These are phyloP conservation scores for Taurulus bubalis DNA, from an alignment of 2,113 vertebrate genomes.

Conservation along the genomic window DNA sequence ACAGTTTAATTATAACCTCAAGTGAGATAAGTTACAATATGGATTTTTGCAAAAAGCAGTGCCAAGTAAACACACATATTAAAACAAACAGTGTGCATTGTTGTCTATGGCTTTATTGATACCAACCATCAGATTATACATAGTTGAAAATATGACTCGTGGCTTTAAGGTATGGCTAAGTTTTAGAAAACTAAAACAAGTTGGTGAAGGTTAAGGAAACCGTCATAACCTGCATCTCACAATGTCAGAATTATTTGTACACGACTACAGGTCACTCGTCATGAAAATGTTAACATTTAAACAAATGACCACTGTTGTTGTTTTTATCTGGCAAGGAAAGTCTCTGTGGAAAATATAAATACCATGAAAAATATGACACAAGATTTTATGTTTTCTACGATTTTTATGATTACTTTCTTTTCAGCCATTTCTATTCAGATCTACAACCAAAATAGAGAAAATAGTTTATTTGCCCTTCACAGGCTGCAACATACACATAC, in stretches of 20 bases:
- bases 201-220: background rate
- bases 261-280: background rate
- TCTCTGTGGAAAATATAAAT: constrained; percentile 1
- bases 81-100: background rate
- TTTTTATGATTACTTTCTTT: background rate
- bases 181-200: background rate
- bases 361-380: background rate
- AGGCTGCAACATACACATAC: background rate
- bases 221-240: background rate
- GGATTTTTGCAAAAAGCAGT: background rate
- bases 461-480: background rate
- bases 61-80: background rate
- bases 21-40: background rate
- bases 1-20: background rate
- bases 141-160: background rate
- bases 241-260: background rate
- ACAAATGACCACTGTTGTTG: background rate
- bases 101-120: background rate
- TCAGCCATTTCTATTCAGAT: background rate
- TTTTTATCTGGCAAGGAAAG: background rate
- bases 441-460: background rate
- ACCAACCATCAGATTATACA: background rate
- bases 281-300: background rate
- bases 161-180: background rate
- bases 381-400: background rate